These are phyloP conservation scores for Parnassius orleans DNA, from an alignment of 2,888 invertebrate genomes.

Conservation along the genomic window DNA sequence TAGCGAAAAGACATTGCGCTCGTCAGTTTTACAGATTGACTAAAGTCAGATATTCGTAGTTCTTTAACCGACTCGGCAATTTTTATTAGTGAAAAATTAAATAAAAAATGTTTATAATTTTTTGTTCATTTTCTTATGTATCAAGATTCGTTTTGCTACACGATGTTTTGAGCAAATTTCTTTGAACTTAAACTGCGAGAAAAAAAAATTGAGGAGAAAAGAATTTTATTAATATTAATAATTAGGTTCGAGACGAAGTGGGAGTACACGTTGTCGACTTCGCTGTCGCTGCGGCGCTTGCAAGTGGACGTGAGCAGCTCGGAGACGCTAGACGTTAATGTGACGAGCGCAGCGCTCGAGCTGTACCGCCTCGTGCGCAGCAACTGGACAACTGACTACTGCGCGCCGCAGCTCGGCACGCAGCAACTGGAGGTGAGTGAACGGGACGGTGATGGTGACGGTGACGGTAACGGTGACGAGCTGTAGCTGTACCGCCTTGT, in stretches of 20 bases:
- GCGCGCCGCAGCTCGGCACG: slow-evolving; percentile 60
- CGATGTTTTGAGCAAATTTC: too few relatives aligned
- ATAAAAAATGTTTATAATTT: too few relatives aligned
- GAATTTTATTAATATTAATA: too few relatives aligned
- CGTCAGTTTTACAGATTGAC: too few relatives aligned
- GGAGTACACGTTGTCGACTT: slow-evolving; percentile 83
- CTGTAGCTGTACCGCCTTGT: slow-evolving; percentile 91
- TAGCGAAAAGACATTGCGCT: too few relatives aligned
- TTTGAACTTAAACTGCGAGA: too few relatives aligned
- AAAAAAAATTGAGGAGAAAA: too few relatives aligned
- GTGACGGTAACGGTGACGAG: slow-evolving; percentile 87
- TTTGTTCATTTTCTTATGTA: too few relatives aligned
- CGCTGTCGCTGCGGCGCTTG: slow-evolving; percentile 80
- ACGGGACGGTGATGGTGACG: slow-evolving; percentile 90
- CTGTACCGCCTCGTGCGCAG: slow-evolving; percentile 89
- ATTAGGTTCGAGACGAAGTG: slow-evolving; percentile 83
- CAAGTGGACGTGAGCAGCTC: slow-evolving; percentile 84
- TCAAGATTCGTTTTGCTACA: too few relatives aligned
- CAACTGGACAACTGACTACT: slow-evolving; percentile 93
- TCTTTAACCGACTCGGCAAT: too few relatives aligned
- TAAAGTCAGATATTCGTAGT: too few relatives aligned
- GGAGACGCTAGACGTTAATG: slow-evolving; percentile 90
- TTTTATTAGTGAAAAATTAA: too few relatives aligned
- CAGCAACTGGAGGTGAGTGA: slow-evolving; percentile 83
- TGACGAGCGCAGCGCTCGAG: slow-evolving; percentile 94